phyloP scores from a whole-genome alignment of 2,797 vertebrate species.

The Urosaurus nigricauda region DNA sequence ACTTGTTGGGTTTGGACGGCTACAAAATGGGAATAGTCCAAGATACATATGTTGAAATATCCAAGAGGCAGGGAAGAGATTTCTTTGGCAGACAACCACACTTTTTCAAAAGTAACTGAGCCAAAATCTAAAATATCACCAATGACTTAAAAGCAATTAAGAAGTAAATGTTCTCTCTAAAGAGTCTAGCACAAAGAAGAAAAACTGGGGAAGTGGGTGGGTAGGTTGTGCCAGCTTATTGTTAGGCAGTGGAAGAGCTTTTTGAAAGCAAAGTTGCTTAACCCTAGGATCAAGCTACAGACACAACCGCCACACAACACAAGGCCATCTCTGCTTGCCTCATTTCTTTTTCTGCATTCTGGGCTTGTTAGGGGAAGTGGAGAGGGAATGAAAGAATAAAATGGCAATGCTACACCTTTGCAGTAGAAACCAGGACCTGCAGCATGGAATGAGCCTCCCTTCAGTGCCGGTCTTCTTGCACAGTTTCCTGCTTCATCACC shows the following conservation, averaged over 20 bases:
- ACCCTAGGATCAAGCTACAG: too few species aligned
- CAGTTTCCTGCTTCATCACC: too few species aligned
- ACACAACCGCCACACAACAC: too few species aligned
- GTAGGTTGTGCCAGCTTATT: background rate
- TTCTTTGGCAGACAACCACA: slow-evolving; percentile 28
- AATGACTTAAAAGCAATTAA: slow-evolving; percentile 28
- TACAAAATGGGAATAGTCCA: slow-evolving; percentile 37
- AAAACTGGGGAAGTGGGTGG: background rate
- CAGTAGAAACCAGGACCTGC: too few species aligned
- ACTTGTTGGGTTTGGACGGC: slow-evolving; percentile 23
- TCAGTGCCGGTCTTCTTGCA: too few species aligned
- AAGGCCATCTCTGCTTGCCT: too few species aligned
- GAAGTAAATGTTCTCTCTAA: background rate
- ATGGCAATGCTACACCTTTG: too few species aligned
- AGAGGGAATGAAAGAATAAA: too few species aligned
- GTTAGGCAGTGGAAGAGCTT: background rate
- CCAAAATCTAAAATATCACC: slow-evolving; percentile 41
- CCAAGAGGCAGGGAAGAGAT: slow-evolving; percentile 34
- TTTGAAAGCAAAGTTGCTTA: too few species aligned
- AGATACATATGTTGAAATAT: slow-evolving; percentile 46
- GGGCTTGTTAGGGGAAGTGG: too few species aligned
- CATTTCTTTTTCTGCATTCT: too few species aligned
- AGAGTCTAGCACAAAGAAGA: background rate
- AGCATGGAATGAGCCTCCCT: too few species aligned
- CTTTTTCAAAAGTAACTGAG: slow-evolving; percentile 26